These are phyloP conservation scores for Himalopsyche anomala DNA, from an alignment of 2,888 invertebrate species.

Conservation along the genomic window DNA sequence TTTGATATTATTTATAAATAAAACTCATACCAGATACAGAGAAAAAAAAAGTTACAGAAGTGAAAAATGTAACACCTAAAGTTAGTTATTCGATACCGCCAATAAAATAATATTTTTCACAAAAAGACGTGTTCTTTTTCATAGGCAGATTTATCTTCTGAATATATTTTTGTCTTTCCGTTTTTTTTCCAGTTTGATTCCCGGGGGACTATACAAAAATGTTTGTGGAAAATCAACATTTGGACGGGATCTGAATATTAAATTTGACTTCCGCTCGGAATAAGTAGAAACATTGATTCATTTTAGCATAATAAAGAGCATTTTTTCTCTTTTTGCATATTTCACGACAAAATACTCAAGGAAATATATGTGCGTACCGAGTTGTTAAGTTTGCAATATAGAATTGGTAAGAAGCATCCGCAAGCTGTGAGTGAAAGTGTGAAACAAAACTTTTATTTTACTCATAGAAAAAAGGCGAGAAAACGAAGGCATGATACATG, in stretches of 20 bases:
- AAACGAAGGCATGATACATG: no score
- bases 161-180: constrained; percentile 26
- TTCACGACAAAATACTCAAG: neutral
- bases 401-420: no score
- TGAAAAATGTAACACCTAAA: no score
- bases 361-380: no score
- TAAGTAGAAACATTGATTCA: constrained; percentile 31
- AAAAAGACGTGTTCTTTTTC: neutral
- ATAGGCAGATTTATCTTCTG: neutral
- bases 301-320: constrained; percentile 26
- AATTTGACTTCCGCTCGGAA: constrained; percentile 19
- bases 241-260: constrained; percentile 30
- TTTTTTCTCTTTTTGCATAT: constrained; percentile 15
- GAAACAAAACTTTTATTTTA: no score
- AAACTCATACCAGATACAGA: no score
- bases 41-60: no score
- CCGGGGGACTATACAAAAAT: constrained; percentile 13
- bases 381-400: no score
- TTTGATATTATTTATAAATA: no score
- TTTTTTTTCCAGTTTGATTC: constrained; percentile 19
- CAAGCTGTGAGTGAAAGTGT: no score
- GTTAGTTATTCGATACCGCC: no score
- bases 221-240: constrained; percentile 28
- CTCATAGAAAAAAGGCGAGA: no score
- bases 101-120: constrained; percentile 18